phyloP scores from a whole-genome alignment of 1,140 invertebrate genomes.

The Chelonus insularis region DNA sequence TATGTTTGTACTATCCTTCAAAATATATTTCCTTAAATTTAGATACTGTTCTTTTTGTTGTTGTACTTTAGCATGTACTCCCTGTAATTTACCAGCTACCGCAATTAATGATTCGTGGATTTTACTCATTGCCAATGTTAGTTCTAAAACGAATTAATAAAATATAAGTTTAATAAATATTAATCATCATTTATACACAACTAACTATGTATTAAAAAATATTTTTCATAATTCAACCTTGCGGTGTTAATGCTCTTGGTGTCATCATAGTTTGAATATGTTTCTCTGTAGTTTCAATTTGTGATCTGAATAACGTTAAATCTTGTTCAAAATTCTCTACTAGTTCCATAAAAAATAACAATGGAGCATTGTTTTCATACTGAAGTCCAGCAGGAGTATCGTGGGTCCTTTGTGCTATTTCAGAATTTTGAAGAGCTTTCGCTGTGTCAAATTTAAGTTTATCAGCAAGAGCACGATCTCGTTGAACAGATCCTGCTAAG shows the following conservation, averaged over 20 bases:
- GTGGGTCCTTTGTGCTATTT: conserved; percentile 79
- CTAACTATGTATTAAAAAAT: conserved; percentile 4
- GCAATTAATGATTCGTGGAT: conserved; percentile 85
- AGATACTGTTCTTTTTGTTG: conserved; percentile 83
- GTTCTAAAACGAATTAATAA: conserved; percentile 58
- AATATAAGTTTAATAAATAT: neutral
- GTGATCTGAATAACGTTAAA: conserved; percentile 69
- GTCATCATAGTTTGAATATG: conserved; percentile 72
- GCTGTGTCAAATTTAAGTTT: conserved; percentile 75
- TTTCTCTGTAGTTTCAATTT: conserved; percentile 75
- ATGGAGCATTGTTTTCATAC: conserved; percentile 75
- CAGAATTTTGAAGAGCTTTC: conserved; percentile 72
- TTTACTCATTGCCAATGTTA: conserved; percentile 73
- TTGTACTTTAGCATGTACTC: conserved; percentile 74
- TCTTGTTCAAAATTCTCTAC: conserved; percentile 74
- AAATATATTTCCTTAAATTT: conserved; percentile 75
- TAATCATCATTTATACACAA: neutral
- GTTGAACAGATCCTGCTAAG: conserved; percentile 64
- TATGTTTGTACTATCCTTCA: conserved; percentile 78
- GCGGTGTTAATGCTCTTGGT: conserved; percentile 67
- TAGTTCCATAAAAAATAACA: conserved; percentile 74
- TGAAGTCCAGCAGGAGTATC: conserved; percentile 76
- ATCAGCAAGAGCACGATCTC: conserved; percentile 68
- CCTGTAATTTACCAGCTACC: conserved; percentile 80
- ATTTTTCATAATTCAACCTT: conserved; percentile 59